phyloP scores from a whole-genome alignment of 2,113 vertebrate species.

The Pelobates fuscus region DNA sequence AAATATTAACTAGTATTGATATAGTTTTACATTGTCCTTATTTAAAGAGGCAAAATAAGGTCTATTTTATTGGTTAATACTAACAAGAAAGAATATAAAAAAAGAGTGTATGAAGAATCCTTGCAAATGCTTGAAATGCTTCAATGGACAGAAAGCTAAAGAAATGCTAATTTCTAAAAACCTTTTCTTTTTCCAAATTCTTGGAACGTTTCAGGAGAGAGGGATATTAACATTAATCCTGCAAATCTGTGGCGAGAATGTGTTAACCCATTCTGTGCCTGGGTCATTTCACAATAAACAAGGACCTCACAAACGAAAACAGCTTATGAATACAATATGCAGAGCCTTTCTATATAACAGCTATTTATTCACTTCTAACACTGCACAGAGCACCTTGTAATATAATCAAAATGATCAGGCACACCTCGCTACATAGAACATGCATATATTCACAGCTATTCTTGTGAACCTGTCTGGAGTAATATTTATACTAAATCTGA shows the following conservation, averaged over 20 bases:
- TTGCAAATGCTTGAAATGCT: background rate
- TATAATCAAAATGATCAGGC: background rate
- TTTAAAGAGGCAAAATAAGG: too few species aligned
- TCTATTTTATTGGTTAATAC: too few species aligned
- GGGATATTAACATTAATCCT: conserved; percentile 1
- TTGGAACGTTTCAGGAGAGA: background rate
- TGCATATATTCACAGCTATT: too few species aligned
- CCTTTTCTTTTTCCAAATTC: conserved; percentile 5
- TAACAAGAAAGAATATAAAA: too few species aligned
- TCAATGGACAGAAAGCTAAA: background rate
- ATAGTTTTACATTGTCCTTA: too few species aligned
- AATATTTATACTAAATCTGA: too few species aligned
- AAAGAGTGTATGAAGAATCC: too few species aligned
- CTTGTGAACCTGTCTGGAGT: too few species aligned
- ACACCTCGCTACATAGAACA: too few species aligned
- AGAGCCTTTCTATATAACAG: background rate
- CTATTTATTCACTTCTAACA: background rate
- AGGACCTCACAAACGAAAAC: background rate
- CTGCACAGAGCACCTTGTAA: background rate
- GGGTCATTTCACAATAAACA: background rate
- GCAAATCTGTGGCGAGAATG: background rate
- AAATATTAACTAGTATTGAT: too few species aligned
- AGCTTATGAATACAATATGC: background rate
- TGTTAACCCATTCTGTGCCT: background rate
- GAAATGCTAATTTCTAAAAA: conserved; percentile 12